Percentiles rank a stretch among this genome's conserved stretches.
Evolutionary conservation across 2,888 invertebrate species (phyloP).

Genomic region (Melanostoma scalare): DNA sequence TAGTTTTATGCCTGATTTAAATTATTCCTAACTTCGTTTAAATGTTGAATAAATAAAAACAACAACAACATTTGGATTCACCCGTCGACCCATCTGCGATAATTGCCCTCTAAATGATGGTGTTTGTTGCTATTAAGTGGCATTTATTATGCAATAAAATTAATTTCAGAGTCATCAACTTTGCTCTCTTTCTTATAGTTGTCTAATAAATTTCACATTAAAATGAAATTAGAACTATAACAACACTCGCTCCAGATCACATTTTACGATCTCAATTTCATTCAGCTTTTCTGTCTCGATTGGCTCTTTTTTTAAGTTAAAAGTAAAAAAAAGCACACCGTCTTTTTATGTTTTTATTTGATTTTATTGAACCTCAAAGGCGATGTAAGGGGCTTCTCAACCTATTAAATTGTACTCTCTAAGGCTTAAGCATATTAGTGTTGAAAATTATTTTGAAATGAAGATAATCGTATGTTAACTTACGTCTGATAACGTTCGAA

Average conservation of each 20-base stretch:
- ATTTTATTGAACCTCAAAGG: conserved; percentile 44
- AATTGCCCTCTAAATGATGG: conserved; percentile 35
- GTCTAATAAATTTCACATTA: conserved; percentile 52
- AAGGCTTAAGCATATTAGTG: too few species aligned
- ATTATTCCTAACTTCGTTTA: background rate
- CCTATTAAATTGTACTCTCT: conserved; percentile 29
- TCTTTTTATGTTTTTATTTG: conserved; percentile 30
- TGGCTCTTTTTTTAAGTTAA: background rate
- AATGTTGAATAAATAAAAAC: background rate
- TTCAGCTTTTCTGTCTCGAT: background rate
- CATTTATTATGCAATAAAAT: conserved; percentile 67
- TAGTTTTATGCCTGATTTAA: too few species aligned
- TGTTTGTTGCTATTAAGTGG: conserved; percentile 56
- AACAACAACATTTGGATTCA: background rate
- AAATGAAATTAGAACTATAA: conserved; percentile 30
- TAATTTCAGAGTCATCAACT: conserved; percentile 53
- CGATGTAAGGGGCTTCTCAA: conserved; percentile 44
- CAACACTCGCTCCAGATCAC: conserved; percentile 13
- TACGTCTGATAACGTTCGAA: conserved; percentile 1
- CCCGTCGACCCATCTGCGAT: conserved; percentile 18
- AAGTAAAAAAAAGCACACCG: conserved; percentile 17
- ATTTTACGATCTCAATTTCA: conserved; percentile 54
- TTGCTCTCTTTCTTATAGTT: conserved; percentile 24
- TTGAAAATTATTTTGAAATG: background rate
- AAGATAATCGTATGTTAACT: background rate